Conservation (phyloP, 2,113 vertebrate genomes). For the Cinclus mexicanus region DNA sequence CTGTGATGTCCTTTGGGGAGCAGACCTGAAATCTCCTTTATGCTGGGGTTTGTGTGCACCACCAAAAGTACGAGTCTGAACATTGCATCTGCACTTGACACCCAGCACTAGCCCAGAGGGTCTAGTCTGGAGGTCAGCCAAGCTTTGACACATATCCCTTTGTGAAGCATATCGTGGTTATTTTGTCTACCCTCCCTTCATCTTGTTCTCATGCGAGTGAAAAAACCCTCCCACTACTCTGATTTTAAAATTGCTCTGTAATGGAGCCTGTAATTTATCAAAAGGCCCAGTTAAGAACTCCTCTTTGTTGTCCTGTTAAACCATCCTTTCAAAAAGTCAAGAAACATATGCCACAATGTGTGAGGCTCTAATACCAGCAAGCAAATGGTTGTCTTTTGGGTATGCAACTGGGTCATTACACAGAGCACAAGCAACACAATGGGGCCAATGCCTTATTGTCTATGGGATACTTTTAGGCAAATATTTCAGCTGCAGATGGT, state of each 20-base stretch:
- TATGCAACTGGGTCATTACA: neutral
- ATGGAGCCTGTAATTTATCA: neutral
- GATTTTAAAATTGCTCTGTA: neutral
- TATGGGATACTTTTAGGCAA: constrained; percentile 31
- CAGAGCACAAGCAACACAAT: neutral
- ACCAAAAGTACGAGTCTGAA: neutral
- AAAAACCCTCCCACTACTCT: neutral
- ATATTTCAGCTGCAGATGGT: constrained; percentile 51
- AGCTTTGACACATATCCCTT: neutral
- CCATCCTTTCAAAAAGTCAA: neutral
- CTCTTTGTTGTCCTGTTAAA: neutral
- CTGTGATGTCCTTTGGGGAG: neutral
- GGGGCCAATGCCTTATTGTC: neutral
- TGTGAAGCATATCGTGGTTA: neutral
- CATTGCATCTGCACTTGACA: neutral
- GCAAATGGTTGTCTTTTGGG: neutral
- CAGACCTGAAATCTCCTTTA: neutral
- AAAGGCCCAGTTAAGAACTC: neutral
- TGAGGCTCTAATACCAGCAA: neutral
- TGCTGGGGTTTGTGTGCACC: neutral
- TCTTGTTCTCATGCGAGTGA: neutral
- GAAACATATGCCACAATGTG: neutral
- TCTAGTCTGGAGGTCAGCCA: neutral
- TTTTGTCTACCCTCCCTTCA: neutral
- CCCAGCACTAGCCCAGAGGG: neutral